phyloP scores from a whole-genome alignment of 2,113 vertebrate genomes.

The Tachuris rubrigastra region DNA sequence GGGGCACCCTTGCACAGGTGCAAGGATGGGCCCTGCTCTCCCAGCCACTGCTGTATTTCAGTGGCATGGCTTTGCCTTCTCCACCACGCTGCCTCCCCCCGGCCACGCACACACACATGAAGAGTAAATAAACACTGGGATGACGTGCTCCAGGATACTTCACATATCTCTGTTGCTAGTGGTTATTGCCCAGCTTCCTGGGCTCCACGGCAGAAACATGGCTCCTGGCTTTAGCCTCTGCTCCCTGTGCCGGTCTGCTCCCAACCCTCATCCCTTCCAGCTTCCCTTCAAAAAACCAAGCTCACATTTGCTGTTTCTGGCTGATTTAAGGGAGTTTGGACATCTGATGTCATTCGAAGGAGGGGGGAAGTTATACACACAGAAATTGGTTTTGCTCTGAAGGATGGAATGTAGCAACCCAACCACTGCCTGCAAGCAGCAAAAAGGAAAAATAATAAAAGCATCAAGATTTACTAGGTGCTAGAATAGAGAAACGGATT shows the following conservation, averaged over 20 bases:
- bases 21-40: not conserved
- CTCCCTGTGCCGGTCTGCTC: not conserved
- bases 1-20: not conserved
- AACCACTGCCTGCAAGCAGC: constrained; percentile 3
- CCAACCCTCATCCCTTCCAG: not conserved
- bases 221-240: not conserved
- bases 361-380: not conserved
- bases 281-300: not conserved
- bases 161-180: not conserved
- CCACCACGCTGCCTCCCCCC: not conserved
- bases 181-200: not conserved
- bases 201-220: constrained; percentile 12
- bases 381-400: constrained; percentile 2
- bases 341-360: not conserved
- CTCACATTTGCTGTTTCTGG: constrained; percentile 16
- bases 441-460: constrained; percentile 33
- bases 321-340: not conserved
- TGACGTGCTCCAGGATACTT: not conserved
- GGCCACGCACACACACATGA: not conserved
- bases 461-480: constrained; percentile 46
- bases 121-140: not conserved
- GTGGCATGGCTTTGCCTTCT: not conserved
- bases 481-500: constrained; percentile 12
- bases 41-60: not conserved
- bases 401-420: not conserved